Evolutionary conservation across 2,113 vertebrate genomes (phyloP), one percentile per base, ranked within the genome.

Genomic region (Pluvialis apricaria): DNA sequence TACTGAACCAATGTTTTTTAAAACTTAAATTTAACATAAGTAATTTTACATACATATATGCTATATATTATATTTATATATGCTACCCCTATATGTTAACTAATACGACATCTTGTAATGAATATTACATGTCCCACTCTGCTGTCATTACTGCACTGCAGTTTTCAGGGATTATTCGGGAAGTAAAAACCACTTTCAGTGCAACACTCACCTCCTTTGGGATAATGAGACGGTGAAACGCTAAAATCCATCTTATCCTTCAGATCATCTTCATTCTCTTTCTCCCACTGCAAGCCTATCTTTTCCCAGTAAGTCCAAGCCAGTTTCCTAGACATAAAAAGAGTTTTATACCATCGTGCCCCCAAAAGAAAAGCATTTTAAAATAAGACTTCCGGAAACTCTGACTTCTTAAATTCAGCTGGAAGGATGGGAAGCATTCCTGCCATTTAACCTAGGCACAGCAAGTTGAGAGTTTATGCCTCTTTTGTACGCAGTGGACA

Each of bases 241-340:
- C 98, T 97, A 32, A 99, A 99, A 96, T 99, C 98, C 96, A 99
- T 98, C 95, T 99, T 99, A 97, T 99, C 99, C 97, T 99, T 99
- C 86, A 99, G 98, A 71, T 99, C 99, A 0, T 98, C 98, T 93
- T 99, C 99, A 21, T 99, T 99, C 96, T 99, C 99, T 44, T 98
- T 98, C 95, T 99, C 99, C 99, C 99, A 99, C 80, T 99, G 99
- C 54, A 98, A 93, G 11, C 99, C 99, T 9, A 98, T 92, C 92
- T 98, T 98, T 85, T 97, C 98, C 99, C 99, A 99, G 8, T 99
- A 98, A 92, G 97, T 97, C 81, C 97, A 71, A 17, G 99, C 98
- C 71, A 98, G 88, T 45, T 97, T 92, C 93, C 99, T 99, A 97
- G 38, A 82, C 6, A n/a, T 5, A 93, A 93, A 96, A 55, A 75